Percentiles rank a stretch among this genome's conserved stretches.
These are phyloP conservation scores for Nesidiocoris tenuis DNA, from an alignment of 2,888 invertebrate species.

Conservation along the genomic window DNA sequence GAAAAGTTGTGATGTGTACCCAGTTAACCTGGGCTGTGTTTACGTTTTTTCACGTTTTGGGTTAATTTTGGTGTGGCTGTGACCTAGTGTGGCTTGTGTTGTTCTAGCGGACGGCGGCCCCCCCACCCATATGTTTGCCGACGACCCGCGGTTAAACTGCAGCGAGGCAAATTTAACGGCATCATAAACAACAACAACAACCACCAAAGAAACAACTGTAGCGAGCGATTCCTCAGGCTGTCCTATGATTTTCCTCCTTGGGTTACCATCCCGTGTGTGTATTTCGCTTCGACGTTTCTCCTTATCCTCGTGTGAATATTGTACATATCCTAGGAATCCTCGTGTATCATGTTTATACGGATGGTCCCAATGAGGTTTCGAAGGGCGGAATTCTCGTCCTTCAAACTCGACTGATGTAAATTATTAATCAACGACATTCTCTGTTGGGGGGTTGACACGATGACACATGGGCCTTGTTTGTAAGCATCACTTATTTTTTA, in stretches of 20 bases:
- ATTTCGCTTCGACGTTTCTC: neutral
- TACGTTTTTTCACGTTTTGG: neutral
- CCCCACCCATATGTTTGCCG: constrained; percentile 50
- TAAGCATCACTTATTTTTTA: too few species aligned
- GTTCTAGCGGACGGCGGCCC: constrained; percentile 48
- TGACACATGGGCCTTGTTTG: too few species aligned
- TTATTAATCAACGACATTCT: too few species aligned
- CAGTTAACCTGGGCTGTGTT: too few species aligned
- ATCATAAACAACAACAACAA: constrained; percentile 31
- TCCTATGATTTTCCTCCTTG: constrained; percentile 13
- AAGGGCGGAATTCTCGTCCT: neutral
- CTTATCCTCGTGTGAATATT: constrained; percentile 30
- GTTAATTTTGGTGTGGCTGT: too few species aligned
- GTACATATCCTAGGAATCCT: constrained; percentile 33
- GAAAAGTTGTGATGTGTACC: too few species aligned
- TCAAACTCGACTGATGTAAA: too few species aligned
- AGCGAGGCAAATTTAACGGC: constrained; percentile 47
- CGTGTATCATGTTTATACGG: neutral
- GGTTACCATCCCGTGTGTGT: constrained; percentile 20
- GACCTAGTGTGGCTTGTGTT: constrained; percentile 7
- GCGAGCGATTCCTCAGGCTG: neutral
- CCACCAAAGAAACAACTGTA: too few species aligned
- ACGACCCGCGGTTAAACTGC: constrained; percentile 49
- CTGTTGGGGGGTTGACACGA: too few species aligned
- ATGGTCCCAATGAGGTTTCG: neutral